A percentile compares a stretch with the other conserved stretches of the same genome.
These are phyloP conservation scores for Catocala fraxini DNA, from an alignment of 2,888 invertebrate species.

Conservation along the genomic window DNA sequence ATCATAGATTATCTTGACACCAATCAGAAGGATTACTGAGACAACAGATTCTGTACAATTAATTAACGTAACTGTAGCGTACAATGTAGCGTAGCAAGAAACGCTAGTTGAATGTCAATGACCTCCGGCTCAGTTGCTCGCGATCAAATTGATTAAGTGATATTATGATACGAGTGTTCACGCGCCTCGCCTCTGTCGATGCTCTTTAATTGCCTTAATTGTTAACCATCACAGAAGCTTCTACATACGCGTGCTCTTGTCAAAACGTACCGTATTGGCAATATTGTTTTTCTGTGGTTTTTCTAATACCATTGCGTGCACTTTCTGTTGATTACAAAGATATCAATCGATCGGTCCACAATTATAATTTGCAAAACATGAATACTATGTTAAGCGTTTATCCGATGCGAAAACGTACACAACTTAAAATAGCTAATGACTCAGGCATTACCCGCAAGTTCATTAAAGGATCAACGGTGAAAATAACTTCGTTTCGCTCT, in stretches of 20 bases:
- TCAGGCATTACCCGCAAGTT: conserved; percentile 62
- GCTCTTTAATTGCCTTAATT: conserved; percentile 82
- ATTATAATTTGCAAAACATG: conserved; percentile 1
- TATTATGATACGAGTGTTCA: conserved; percentile 74
- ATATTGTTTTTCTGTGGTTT: not conserved
- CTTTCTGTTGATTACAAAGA: conserved; percentile 12
- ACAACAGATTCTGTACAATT: conserved; percentile 36
- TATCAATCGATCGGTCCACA: conserved; percentile 14
- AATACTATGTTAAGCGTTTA: not conserved
- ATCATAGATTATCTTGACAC: conserved; percentile 50
- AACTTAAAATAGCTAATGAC: conserved; percentile 76
- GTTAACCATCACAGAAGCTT: conserved; percentile 47
- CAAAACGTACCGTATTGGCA: conserved; percentile 25
- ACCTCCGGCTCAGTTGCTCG: conserved; percentile 68
- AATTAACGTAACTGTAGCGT: conserved; percentile 46
- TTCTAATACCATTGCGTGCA: conserved; percentile 24
- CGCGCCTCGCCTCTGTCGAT: conserved; percentile 68
- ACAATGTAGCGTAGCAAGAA: conserved; percentile 45
- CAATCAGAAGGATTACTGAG: conserved; percentile 43
- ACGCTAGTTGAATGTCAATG: conserved; percentile 61
- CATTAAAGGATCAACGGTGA: conserved; percentile 60
- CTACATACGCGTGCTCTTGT: conserved; percentile 25
- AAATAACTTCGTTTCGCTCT: conserved; percentile 66
- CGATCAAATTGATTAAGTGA: conserved; percentile 80
- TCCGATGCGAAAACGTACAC: conserved; percentile 10